Percentiles rank a stretch among this genome's conserved stretches.
Evolutionary conservation across 2,113 vertebrate species (phyloP).

Genomic region (Clarias magur): DNA sequence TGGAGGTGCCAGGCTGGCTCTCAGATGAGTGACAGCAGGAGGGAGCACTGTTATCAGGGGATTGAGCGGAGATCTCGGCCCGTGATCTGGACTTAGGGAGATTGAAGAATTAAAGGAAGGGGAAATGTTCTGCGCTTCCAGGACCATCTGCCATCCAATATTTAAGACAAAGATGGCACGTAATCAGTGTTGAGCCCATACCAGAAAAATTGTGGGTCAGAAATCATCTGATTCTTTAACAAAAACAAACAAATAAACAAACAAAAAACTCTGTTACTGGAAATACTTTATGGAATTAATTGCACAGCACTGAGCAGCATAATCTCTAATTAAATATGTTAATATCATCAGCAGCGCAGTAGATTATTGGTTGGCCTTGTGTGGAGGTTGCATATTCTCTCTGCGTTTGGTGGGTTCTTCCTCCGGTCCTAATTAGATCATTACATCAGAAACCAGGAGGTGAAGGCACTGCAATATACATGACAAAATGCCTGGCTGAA

Average conservation of each 20-base stretch:
- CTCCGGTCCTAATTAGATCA: too few species aligned
- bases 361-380: background rate
- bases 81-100: conserved; percentile 15
- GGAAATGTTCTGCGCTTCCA: conserved; percentile 10
- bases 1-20: conserved; percentile 35
- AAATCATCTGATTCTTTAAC: too few species aligned
- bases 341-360: background rate
- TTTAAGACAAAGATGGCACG: background rate
- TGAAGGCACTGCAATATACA: too few species aligned
- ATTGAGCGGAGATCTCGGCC: conserved; percentile 14
- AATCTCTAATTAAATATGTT: background rate
- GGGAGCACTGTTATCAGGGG: conserved; percentile 8
- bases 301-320: background rate
- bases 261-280: background rate
- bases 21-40: conserved; percentile 27
- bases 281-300: background rate
- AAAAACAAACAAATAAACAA: background rate
- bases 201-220: background rate
- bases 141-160: conserved; percentile 22
- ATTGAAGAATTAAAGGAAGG: conserved; percentile 14
- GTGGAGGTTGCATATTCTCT: too few species aligned
- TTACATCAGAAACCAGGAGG: too few species aligned
- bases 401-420: too few species aligned
- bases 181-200: background rate
- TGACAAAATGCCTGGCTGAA: background rate